Percentiles rank a stretch among this genome's conserved stretches.
These are phyloP conservation scores for Scomber scombrus DNA, from an alignment of 2,113 vertebrate genomes.

Conservation along the genomic window DNA sequence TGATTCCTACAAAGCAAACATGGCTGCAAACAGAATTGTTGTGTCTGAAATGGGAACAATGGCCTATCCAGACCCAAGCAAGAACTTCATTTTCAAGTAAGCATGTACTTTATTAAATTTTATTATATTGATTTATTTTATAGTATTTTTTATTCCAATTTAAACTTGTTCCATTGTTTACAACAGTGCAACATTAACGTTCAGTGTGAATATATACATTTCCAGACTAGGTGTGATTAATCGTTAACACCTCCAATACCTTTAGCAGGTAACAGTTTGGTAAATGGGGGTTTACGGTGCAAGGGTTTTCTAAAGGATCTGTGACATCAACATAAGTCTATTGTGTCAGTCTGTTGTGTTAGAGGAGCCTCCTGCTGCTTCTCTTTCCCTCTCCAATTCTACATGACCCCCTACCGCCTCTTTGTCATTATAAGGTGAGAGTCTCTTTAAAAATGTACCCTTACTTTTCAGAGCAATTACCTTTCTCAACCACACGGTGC, in stretches of 20 bases:
- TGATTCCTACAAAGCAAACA: conserved; percentile 90
- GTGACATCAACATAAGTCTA: neutral
- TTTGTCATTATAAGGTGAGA: neutral
- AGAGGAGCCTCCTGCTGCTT: neutral
- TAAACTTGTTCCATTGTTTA: too few species aligned
- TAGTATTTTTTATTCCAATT: neutral
- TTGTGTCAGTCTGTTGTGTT: neutral
- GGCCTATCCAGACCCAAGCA: conserved; percentile 96
- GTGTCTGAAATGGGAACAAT: conserved; percentile 98
- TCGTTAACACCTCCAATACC: neutral
- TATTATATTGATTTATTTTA: too few species aligned
- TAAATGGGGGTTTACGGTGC: neutral
- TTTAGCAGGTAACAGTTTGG: neutral
- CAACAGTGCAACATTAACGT: too few species aligned
- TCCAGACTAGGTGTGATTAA: too few species aligned
- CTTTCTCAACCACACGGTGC: conserved; percentile 93
- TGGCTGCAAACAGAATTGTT: conserved; percentile 92
- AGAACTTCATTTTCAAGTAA: conserved; percentile 96
- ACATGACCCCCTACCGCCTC: neutral
- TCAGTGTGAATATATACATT: too few species aligned
- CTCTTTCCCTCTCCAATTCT: neutral
- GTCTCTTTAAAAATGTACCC: neutral
- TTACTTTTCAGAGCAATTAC: conserved; percentile 87
- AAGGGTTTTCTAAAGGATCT: too few species aligned
- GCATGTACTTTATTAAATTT: conserved; percentile 5